Evolutionary conservation across 2,888 invertebrate species (phyloP).

Genomic region (Ectemnius continuus): DNA sequence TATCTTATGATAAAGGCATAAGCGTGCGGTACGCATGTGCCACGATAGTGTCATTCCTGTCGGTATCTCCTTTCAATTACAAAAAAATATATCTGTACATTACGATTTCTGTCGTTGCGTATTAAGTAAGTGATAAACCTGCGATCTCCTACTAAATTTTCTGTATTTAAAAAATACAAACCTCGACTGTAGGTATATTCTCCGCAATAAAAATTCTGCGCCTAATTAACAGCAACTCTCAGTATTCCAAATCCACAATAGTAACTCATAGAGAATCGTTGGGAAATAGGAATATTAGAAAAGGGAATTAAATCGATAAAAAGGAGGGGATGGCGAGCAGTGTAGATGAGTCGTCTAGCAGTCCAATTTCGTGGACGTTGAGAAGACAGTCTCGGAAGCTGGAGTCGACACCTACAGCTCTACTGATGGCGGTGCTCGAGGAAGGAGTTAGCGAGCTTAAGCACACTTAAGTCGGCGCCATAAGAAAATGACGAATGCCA

Average conservation of each 20-base stretch:
- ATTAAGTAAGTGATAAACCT: not conserved
- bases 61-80: slow-evolving; percentile 2
- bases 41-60: slow-evolving; percentile 28
- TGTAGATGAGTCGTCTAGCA: slow-evolving; percentile 4
- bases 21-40: slow-evolving; percentile 45
- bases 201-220: too few relatives aligned
- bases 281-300: too few relatives aligned
- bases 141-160: not conserved
- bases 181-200: too few relatives aligned
- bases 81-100: slow-evolving; percentile 20
- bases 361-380: slow-evolving; percentile 41
- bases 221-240: too few relatives aligned
- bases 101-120: not conserved
- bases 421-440: slow-evolving; percentile 18
- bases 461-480: slow-evolving; percentile 75
- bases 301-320: not conserved
- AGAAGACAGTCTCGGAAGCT: too few relatives aligned
- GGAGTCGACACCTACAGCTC: not conserved
- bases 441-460: slow-evolving; percentile 71
- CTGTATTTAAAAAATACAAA: too few relatives aligned
- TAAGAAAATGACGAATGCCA: slow-evolving; percentile 78
- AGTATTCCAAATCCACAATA: too few relatives aligned
- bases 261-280: too few relatives aligned
- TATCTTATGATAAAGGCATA: slow-evolving; percentile 69
- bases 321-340: not conserved